A percentile compares a stretch with the other conserved stretches of the same genome.
phyloP scores from a whole-genome alignment of 2,113 vertebrate genomes.

The Sylvia atricapilla region DNA sequence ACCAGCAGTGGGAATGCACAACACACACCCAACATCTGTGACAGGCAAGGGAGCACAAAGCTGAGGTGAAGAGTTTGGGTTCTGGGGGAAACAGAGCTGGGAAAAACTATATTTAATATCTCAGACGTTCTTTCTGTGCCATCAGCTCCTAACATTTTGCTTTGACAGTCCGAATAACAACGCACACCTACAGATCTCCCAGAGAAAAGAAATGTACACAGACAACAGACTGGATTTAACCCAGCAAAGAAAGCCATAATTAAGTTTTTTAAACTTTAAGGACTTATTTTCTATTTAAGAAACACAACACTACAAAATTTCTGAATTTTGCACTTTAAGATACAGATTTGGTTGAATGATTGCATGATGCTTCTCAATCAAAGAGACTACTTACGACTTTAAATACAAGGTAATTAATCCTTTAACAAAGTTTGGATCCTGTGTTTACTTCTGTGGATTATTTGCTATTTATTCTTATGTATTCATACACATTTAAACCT shows the following conservation, averaged over 20 bases:
- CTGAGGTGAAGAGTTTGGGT: not conserved
- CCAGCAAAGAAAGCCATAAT: not conserved
- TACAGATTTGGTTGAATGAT: not conserved
- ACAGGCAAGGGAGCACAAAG: not conserved
- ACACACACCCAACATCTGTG: not conserved
- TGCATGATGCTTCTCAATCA: accelerated
- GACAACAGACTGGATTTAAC: not conserved
- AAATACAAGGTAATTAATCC: not conserved
- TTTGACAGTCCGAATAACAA: not conserved
- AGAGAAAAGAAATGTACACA: not conserved
- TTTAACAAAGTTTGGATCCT: not conserved
- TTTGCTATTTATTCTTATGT: not conserved
- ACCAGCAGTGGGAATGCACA: not conserved
- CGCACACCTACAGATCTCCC: not conserved
- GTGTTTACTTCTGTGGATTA: not conserved
- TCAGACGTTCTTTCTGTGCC: not conserved
- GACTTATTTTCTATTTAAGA: not conserved
- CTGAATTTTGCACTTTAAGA: not conserved
- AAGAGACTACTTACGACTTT: not conserved
- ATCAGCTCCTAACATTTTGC: not conserved
- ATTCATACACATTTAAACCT: not conserved
- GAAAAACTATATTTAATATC: not conserved
- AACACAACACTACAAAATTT: not conserved
- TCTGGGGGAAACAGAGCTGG: not conserved
- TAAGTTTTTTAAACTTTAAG: not conserved